Evolutionary conservation across 2,888 invertebrate species (phyloP).

Genomic region (Caenorhabditis sp.): DNA sequence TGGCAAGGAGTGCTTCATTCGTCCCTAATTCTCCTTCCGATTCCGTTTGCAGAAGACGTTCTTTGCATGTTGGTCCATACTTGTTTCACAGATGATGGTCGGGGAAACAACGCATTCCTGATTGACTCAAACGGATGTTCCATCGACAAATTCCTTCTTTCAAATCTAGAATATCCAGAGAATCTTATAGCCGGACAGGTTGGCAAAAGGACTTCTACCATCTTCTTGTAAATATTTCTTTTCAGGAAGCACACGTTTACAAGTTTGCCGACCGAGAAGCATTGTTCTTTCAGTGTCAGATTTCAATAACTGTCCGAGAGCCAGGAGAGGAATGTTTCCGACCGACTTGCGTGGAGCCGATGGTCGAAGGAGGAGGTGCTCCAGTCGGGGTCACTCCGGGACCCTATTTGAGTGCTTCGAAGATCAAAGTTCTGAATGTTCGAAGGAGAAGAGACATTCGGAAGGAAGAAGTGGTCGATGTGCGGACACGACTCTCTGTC

Average conservation of each 20-base stretch:
- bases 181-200: slow-evolving; percentile 76
- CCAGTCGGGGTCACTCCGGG: slow-evolving; percentile 8
- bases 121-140: slow-evolving; percentile 69
- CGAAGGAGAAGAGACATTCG: background rate
- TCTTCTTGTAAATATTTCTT: background rate
- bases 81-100: slow-evolving; percentile 41
- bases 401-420: slow-evolving; percentile 18
- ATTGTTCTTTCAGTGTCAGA: slow-evolving; percentile 78
- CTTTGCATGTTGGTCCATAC: slow-evolving; percentile 47
- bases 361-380: slow-evolving; percentile 36
- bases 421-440: slow-evolving; percentile 5
- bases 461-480: slow-evolving; percentile 14
- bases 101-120: slow-evolving; percentile 17
- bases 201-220: background rate
- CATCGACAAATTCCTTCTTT: slow-evolving; percentile 75
- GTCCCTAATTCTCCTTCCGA: background rate
- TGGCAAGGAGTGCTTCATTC: background rate
- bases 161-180: slow-evolving; percentile 75
- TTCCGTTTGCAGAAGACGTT: slow-evolving; percentile 19
- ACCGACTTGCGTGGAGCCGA: slow-evolving; percentile 58
- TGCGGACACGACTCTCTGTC: slow-evolving; percentile 31
- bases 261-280: slow-evolving; percentile 76
- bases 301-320: slow-evolving; percentile 74
- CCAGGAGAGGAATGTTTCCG: slow-evolving; percentile 66
- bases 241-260: slow-evolving; percentile 75